Evolutionary conservation across 2,888 invertebrate genomes (phyloP).

Genomic region (Mamestra brassicae): DNA sequence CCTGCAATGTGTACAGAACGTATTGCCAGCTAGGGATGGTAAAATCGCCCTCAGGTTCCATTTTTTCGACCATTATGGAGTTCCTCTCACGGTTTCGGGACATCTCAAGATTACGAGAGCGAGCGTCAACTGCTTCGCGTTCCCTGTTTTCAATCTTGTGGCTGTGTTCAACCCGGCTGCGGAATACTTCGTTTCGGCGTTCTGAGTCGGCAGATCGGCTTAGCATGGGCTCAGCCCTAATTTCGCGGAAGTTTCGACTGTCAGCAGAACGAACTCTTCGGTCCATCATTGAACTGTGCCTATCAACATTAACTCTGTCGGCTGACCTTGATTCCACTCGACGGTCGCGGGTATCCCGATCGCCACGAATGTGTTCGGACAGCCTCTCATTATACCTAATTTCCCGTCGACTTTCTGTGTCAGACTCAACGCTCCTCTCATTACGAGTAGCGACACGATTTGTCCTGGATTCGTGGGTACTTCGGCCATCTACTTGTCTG

Average conservation of each 20-base stretch:
- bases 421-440: conserved; percentile 17
- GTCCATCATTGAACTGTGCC: conserved; percentile 20
- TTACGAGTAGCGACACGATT: conserved; percentile 6
- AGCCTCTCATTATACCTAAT: conserved; percentile 34
- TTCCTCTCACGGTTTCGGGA: conserved; percentile 51
- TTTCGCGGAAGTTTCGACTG: conserved; percentile 37
- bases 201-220: conserved; percentile 32
- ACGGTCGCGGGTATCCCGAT: conserved; percentile 22
- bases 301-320: conserved; percentile 27
- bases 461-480: conserved; percentile 16
- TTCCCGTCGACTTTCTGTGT: conserved; percentile 26
- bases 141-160: conserved; percentile 44
- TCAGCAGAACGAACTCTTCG: conserved; percentile 40
- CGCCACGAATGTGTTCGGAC: conserved; percentile 24
- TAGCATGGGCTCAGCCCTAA: conserved; percentile 16
- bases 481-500: conserved; percentile 16
- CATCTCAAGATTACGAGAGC: conserved; percentile 53
- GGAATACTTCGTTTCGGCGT: conserved; percentile 32
- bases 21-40: conserved; percentile 76
- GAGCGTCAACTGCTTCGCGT: conserved; percentile 52
- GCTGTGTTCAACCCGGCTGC: conserved; percentile 28
- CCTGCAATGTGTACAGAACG: conserved; percentile 82
- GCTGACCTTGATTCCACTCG: conserved; percentile 33
- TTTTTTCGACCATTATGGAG: conserved; percentile 16
- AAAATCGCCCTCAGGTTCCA: conserved; percentile 46